phyloP scores from a whole-genome alignment of 2,113 vertebrate species.

The Macroglossus sobrinus region DNA sequence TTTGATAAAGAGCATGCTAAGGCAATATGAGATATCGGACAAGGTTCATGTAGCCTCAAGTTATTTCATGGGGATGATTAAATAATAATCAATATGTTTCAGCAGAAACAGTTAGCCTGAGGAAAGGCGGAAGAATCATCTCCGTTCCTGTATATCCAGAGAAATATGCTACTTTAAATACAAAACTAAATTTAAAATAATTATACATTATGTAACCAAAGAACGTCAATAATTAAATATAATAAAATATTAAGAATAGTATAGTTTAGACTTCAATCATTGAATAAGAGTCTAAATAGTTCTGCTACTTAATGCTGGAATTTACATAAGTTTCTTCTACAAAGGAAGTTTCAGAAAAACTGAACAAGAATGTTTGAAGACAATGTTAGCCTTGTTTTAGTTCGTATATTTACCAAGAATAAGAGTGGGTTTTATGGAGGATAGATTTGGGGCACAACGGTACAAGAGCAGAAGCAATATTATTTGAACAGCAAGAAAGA shows the following conservation, averaged over 20 bases:
- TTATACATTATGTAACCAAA: neutral
- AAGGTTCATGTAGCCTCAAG: neutral
- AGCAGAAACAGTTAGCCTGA: neutral
- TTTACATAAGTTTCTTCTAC: neutral
- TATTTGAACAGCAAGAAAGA: neutral
- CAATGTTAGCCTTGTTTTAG: neutral
- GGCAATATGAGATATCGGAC: neutral
- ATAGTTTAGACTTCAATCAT: neutral
- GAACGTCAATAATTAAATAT: neutral
- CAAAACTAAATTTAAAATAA: neutral
- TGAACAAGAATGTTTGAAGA: neutral
- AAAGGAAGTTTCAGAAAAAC: neutral
- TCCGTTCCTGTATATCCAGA: neutral
- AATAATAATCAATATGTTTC: neutral
- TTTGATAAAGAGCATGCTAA: neutral
- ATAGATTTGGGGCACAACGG: neutral
- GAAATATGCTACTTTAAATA: neutral
- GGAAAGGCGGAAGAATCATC: neutral
- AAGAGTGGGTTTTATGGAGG: neutral
- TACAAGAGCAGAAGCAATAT: neutral
- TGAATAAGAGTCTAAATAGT: neutral
- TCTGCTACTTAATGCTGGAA: neutral
- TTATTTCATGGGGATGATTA: neutral
- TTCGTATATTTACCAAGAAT: neutral
- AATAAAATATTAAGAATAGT: neutral